A percentile compares a stretch with the other conserved stretches of the same genome.
These are phyloP conservation scores for Rutilus rutilus DNA, from an alignment of 2,113 vertebrate species.

Conservation along the genomic window DNA sequence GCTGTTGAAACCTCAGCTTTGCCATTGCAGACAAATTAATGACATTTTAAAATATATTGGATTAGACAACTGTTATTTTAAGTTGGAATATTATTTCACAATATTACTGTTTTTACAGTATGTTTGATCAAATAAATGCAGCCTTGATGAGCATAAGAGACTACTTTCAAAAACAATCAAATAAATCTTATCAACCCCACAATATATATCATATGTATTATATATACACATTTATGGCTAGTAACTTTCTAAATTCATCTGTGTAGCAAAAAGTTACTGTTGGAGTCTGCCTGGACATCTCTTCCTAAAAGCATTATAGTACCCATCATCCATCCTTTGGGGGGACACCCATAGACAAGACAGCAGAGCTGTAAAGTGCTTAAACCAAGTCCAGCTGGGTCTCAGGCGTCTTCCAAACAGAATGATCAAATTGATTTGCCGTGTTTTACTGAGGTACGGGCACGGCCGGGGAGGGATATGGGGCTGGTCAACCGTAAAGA, in stretches of 20 bases:
- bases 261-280: not conserved
- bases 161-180: not conserved
- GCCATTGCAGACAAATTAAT: not conserved
- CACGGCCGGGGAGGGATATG: conserved; percentile 18
- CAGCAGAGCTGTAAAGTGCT: conserved; percentile 47
- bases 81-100: not conserved
- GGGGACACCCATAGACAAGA: conserved; percentile 51
- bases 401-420: conserved; percentile 36
- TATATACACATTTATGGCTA: not conserved
- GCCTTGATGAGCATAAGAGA: not conserved
- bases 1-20: not conserved
- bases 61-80: not conserved
- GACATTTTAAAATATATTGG: not conserved
- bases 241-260: not conserved
- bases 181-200: not conserved
- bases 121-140: not conserved
- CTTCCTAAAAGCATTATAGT: not conserved
- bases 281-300: not conserved
- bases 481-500: conserved; percentile 14
- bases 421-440: conserved; percentile 64
- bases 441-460: conserved; percentile 66
- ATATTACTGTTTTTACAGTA: not conserved
- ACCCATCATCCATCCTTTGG: conserved; percentile 33
- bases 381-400: conserved; percentile 46
- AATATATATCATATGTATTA: not conserved